Evolutionary conservation across 2,113 vertebrate species (phyloP), one percentile per base, ranked within the genome.

Genomic region (Tragelaphus scriptus): DNA sequence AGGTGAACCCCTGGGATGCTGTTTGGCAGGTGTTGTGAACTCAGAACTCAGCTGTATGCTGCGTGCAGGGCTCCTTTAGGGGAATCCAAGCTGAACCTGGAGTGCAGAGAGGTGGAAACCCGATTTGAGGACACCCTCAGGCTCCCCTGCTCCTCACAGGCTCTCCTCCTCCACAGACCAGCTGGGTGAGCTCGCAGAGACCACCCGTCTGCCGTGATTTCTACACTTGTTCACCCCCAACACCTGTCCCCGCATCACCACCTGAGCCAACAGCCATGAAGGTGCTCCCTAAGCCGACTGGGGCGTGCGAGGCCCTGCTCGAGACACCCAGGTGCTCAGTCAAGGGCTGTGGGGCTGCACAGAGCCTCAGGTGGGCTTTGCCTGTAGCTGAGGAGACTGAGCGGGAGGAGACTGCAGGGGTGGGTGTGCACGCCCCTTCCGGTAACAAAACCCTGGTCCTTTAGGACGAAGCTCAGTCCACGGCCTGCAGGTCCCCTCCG

Each of bases 341-440:
- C 79, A 21, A 12, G 47, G 16, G 16, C 28, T 32, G 79, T 5
- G 9, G 79, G 28, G 28, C 28, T 5, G 2, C 47, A 30, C 28
- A 32, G 47, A 0, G 2, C 47, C 28, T 81, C 9, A 6, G 47
- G 2, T 25, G 16, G 47, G 47, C 44, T 51, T 32, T 51, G 28
- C 16, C 47, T 81, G 9, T 3, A 32, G 47, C 28, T 44, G 44
- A 44, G 44, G 44, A 44, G 44, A 44, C 4, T 11, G 2, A 51
- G 47, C 0, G 1, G 47, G 47, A 51, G 16, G 47, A 49, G 47
- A 32, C 47, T 12, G 47, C 26, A 21, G 47, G 47, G 79, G 47
- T 1, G 28, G 16, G 47, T 3, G 8, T 32, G 47, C 1, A 0
- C 0, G 9, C 79, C 15, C 28, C 79, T 81, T 32, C 17, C 0